Evolutionary conservation across 2,888 invertebrate genomes (phyloP).

Genomic region (Achlya flavicornis): DNA sequence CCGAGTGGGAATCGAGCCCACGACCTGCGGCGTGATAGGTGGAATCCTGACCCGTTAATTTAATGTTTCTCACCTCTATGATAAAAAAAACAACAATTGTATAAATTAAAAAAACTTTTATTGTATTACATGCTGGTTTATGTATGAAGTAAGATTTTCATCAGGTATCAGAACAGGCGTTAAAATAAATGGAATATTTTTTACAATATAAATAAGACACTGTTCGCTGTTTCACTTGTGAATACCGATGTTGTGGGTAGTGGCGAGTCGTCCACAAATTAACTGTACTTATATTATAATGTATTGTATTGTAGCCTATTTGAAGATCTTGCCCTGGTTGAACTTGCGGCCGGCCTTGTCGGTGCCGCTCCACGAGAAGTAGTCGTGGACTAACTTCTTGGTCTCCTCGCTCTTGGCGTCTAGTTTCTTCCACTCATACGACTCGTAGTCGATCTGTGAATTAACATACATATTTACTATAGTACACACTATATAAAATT

Average conservation of each 20-base stretch:
- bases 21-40: no score
- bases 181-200: slow-evolving; percentile 19
- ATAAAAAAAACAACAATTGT: slow-evolving; percentile 24
- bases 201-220: slow-evolving; percentile 33
- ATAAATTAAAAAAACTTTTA: slow-evolving; percentile 69
- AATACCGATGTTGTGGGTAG: not conserved
- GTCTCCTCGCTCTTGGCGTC: slow-evolving; percentile 91
- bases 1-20: no score
- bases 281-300: slow-evolving; percentile 27
- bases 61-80: no score
- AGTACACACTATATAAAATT: no score
- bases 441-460: slow-evolving; percentile 93
- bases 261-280: not conserved
- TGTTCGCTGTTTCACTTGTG: slow-evolving; percentile 21
- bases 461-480: not conserved
- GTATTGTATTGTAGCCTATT: slow-evolving; percentile 83
- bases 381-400: slow-evolving; percentile 93
- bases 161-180: slow-evolving; percentile 35
- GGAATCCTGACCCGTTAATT: no score
- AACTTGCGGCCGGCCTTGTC: slow-evolving; percentile 95
- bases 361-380: slow-evolving; percentile 94
- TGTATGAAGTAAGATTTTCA: slow-evolving; percentile 47
- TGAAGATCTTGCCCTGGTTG: slow-evolving; percentile 99
- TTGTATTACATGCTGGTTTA: slow-evolving; percentile 52
- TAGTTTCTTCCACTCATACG: slow-evolving; percentile 97